Conservation (phyloP, 2,113 vertebrate genomes). For the Albula goreensis region DNA sequence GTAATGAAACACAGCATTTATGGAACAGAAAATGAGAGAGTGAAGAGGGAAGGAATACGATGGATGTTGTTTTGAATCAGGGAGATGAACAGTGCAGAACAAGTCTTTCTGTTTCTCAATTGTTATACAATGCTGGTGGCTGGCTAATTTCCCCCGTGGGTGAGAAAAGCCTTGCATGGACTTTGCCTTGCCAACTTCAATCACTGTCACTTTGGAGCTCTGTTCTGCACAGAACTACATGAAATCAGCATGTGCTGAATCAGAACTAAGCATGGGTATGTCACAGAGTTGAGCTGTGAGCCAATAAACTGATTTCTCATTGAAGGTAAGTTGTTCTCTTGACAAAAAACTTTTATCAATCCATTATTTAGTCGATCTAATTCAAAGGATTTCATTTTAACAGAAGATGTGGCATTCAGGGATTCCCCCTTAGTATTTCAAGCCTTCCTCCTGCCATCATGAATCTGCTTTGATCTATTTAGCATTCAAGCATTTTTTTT, state of each 20-base stretch:
- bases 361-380: neutral
- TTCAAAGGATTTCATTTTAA: neutral
- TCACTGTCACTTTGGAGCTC: neutral
- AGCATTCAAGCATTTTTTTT: neutral
- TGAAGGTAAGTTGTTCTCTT: neutral
- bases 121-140: neutral
- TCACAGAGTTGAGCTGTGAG: neutral
- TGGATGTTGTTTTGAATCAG: neutral
- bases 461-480: neutral
- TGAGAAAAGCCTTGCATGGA: neutral
- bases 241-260: neutral
- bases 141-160: neutral
- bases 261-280: neutral
- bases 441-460: neutral
- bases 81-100: neutral
- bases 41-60: neutral
- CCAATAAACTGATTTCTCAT: neutral
- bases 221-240: neutral
- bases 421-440: neutral
- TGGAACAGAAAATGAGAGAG: neutral
- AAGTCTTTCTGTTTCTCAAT: neutral
- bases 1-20: neutral
- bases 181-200: neutral
- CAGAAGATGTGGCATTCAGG: neutral
- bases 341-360: neutral